Conservation (phyloP, 2,113 vertebrate genomes). For the Saccopteryx leptura region DNA sequence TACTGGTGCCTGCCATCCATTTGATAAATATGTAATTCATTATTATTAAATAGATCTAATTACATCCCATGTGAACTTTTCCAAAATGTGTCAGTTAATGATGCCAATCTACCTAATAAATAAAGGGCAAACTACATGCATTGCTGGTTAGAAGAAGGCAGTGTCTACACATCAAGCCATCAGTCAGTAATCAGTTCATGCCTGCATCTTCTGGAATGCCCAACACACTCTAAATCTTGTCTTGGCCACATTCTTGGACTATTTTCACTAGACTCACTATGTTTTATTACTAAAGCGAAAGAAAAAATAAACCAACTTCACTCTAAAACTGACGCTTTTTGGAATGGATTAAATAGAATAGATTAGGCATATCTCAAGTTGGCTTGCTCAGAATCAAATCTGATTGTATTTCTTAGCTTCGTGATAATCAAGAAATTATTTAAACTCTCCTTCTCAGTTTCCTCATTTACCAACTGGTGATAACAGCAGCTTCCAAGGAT, state of each 20-base stretch:
- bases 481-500: background rate
- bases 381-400: background rate
- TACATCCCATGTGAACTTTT: background rate
- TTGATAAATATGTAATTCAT: background rate
- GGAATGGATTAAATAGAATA: background rate
- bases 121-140: background rate
- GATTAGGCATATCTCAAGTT: background rate
- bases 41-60: constrained; percentile 5
- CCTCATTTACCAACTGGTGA: background rate
- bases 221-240: background rate
- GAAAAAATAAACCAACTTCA: background rate
- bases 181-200: background rate
- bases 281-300: background rate
- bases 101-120: background rate
- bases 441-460: background rate
- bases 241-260: background rate
- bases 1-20: background rate
- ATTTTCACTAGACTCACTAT: background rate
- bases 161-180: background rate
- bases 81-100: background rate
- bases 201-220: background rate
- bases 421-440: background rate
- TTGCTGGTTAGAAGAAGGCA: background rate
- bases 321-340: background rate
- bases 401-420: background rate